A percentile compares a stretch with the other conserved stretches of the same genome.
Conservation (phyloP, 2,888 invertebrate species). For the Eupithecia vulgata region DNA sequence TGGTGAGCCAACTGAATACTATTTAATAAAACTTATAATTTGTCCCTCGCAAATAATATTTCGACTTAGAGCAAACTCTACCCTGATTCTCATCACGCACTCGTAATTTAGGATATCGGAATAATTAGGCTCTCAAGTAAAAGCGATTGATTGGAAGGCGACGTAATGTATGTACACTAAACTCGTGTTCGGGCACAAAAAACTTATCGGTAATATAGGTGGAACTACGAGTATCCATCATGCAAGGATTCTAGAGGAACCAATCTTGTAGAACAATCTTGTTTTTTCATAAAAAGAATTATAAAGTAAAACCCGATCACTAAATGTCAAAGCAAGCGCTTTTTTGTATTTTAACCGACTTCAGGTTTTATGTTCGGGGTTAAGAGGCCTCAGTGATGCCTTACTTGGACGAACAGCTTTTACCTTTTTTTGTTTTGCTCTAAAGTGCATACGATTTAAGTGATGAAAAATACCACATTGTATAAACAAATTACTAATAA, state of each 20-base stretch:
- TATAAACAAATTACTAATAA: too few relatives aligned
- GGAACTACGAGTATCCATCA: conserved; percentile 29
- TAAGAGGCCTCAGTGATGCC: too few relatives aligned
- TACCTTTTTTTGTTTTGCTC: too few relatives aligned
- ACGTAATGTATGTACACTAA: conserved; percentile 8
- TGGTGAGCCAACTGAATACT: too few relatives aligned
- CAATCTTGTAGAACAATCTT: background rate
- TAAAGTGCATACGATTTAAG: too few relatives aligned
- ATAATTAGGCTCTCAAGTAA: background rate
- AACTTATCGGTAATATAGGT: conserved; percentile 21
- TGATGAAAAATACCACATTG: too few relatives aligned
- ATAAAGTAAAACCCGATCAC: background rate
- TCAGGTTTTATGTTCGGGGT: too few relatives aligned
- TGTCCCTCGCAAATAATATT: too few relatives aligned
- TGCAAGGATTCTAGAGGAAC: conserved; percentile 8
- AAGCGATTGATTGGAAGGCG: conserved; percentile 10
- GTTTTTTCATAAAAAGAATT: background rate
- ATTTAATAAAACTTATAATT: too few relatives aligned
- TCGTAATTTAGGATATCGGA: background rate
- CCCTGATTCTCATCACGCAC: too few relatives aligned
- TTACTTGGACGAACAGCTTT: too few relatives aligned
- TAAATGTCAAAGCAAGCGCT: background rate
- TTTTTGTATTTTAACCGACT: background rate
- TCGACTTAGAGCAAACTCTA: too few relatives aligned
- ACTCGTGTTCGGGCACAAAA: conserved; percentile 15